These are phyloP conservation scores for Pissodes strobi DNA, from an alignment of 1,140 invertebrate genomes.

Conservation along the genomic window DNA sequence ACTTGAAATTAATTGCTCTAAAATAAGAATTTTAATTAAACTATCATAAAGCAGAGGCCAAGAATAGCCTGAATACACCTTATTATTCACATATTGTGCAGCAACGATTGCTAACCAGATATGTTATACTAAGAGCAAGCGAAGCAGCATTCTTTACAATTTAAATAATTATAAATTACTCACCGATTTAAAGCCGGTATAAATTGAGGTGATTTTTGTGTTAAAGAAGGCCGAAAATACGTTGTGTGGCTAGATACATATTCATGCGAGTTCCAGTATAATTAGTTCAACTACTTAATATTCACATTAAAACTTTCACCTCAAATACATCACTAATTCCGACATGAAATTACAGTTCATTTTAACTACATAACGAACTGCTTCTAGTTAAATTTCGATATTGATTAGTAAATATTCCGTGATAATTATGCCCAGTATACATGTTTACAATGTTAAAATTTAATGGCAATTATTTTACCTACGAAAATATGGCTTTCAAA, in stretches of 20 bases:
- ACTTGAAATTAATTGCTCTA: too few species aligned
- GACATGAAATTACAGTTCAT: conserved; percentile 1
- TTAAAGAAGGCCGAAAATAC: background rate
- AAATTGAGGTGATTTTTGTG: background rate
- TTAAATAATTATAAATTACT: background rate
- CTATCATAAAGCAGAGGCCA: too few species aligned
- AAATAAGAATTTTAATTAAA: too few species aligned
- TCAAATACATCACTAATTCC: conserved; percentile 18
- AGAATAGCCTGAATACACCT: too few species aligned
- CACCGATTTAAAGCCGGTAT: background rate
- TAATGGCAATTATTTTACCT: too few species aligned
- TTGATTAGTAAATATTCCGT: conserved; percentile 12
- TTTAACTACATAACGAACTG: conserved; percentile 14
- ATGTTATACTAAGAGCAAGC: too few species aligned
- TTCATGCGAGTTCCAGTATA: conserved; percentile 15
- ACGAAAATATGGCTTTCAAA: too few species aligned
- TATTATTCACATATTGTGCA: too few species aligned
- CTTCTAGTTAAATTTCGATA: conserved; percentile 12
- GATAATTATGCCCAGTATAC: conserved; percentile 13
- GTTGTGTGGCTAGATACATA: background rate
- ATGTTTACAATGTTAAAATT: conserved; percentile 16
- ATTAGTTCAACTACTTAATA: conserved; percentile 25
- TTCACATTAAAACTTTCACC: conserved; percentile 22
- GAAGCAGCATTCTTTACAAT: too few species aligned
- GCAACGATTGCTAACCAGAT: too few species aligned